Conservation (phyloP, 2,888 invertebrate species). For the Hydrotaea cyrtoneurina region DNA sequence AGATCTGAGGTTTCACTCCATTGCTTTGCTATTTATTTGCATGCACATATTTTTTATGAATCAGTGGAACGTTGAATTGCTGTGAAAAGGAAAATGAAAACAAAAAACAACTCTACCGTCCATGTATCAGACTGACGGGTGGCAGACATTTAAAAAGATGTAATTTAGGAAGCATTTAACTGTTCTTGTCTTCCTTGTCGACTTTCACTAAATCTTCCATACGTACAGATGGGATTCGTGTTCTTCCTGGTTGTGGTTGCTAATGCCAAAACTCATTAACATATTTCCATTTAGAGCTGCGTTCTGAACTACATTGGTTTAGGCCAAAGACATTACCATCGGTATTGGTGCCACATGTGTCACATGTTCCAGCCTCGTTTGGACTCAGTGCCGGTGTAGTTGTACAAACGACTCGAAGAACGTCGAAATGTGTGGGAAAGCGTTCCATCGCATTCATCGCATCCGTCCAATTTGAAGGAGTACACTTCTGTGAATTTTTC, state of each 20-base stretch:
- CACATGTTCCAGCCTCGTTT: neutral
- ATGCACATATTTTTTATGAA: too few species aligned
- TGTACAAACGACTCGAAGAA: conserved; percentile 64
- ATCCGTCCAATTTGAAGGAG: too few species aligned
- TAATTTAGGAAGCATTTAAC: neutral
- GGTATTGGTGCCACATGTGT: neutral
- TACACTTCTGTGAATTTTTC: neutral
- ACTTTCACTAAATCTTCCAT: neutral
- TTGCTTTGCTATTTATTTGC: too few species aligned
- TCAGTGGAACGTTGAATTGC: too few species aligned
- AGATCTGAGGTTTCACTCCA: too few species aligned
- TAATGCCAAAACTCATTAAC: conserved; percentile 69
- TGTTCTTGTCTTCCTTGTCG: neutral
- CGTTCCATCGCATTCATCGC: neutral
- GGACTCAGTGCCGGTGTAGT: neutral
- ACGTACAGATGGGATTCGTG: neutral
- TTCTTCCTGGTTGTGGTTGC: conserved; percentile 1
- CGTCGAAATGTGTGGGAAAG: conserved; percentile 53
- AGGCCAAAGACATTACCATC: neutral
- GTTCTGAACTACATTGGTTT: conserved; percentile 62
- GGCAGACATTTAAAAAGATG: too few species aligned
- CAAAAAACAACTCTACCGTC: conserved; percentile 11
- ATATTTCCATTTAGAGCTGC: conserved; percentile 68
- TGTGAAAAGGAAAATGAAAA: too few species aligned
- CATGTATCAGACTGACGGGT: too few species aligned